phyloP scores from a whole-genome alignment of 1,140 invertebrate species.

The Wasmannia auropunctata region DNA sequence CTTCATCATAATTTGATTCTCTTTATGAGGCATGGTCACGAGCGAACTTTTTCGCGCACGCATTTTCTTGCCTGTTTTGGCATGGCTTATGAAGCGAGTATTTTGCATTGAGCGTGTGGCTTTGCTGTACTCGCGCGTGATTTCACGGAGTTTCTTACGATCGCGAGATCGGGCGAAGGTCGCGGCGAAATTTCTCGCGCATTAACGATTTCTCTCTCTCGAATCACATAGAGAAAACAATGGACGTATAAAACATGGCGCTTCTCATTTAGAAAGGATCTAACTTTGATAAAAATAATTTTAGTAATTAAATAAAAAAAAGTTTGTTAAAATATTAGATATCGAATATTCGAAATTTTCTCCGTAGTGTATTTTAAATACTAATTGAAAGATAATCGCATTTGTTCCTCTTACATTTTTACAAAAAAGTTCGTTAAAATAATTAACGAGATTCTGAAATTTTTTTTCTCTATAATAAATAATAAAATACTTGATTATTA shows the following conservation, averaged over 20 bases:
- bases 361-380: neutral
- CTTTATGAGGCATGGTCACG: conserved; percentile 51
- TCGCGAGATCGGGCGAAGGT: neutral
- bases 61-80: conserved; percentile 33
- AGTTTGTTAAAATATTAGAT: neutral
- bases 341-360: neutral
- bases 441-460: neutral
- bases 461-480: conserved; percentile 31
- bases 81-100: conserved; percentile 41
- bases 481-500: neutral
- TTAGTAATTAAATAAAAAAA: neutral
- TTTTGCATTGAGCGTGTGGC: conserved; percentile 53
- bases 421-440: neutral
- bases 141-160: conserved; percentile 35
- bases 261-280: neutral
- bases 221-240: neutral
- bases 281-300: neutral
- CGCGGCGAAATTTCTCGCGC: conserved; percentile 14
- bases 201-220: conserved; percentile 32
- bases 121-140: conserved; percentile 49
- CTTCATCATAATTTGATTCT: conserved; percentile 32
- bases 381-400: neutral
- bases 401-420: neutral
- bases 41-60: conserved; percentile 7
- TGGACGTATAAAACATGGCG: neutral